Percentiles rank a stretch among this genome's conserved stretches.
These are phyloP conservation scores for Stenchaetothrips biformis DNA, from an alignment of 2,888 invertebrate species.

Conservation along the genomic window DNA sequence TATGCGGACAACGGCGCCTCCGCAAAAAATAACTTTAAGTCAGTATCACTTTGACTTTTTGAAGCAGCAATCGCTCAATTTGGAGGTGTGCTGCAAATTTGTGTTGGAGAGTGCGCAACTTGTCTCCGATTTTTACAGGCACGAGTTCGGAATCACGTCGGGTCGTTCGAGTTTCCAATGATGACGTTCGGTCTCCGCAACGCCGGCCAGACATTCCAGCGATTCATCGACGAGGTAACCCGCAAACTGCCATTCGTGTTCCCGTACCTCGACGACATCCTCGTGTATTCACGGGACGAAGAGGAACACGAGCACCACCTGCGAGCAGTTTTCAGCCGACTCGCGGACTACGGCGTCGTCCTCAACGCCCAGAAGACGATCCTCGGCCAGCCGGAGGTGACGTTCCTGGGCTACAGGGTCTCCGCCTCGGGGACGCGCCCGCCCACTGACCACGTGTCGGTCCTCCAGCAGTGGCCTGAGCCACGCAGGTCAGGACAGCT, in stretches of 20 bases:
- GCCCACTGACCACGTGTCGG: too few species aligned
- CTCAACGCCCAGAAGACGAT: conserved; percentile 34
- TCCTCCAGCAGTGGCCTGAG: too few species aligned
- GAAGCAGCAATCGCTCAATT: too few species aligned
- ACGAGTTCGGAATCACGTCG: conserved; percentile 44
- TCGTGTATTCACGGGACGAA: conserved; percentile 35
- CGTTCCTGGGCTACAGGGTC: too few species aligned
- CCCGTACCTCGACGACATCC: conserved; percentile 41
- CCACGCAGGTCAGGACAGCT: too few species aligned
- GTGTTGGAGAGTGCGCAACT: too few species aligned
- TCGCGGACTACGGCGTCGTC: conserved; percentile 8
- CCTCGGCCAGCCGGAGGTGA: conserved; percentile 29
- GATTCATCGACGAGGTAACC: conserved; percentile 42
- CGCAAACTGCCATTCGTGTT: conserved; percentile 39
- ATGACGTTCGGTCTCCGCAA: conserved; percentile 45
- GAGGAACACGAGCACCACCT: conserved; percentile 34
- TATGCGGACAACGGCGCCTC: too few species aligned
- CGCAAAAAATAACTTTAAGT: too few species aligned
- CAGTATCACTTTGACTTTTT: too few species aligned
- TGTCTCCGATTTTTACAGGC: too few species aligned
- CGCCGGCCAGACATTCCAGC: conserved; percentile 45
- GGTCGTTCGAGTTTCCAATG: conserved; percentile 42
- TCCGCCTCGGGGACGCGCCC: too few species aligned
- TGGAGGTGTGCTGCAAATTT: too few species aligned
- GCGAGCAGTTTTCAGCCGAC: conserved; percentile 29